Percentiles rank a stretch among this genome's conserved stretches.
These are phyloP conservation scores for Thereuonema tuberculata DNA, from an alignment of 1,140 invertebrate species.

Conservation along the genomic window DNA sequence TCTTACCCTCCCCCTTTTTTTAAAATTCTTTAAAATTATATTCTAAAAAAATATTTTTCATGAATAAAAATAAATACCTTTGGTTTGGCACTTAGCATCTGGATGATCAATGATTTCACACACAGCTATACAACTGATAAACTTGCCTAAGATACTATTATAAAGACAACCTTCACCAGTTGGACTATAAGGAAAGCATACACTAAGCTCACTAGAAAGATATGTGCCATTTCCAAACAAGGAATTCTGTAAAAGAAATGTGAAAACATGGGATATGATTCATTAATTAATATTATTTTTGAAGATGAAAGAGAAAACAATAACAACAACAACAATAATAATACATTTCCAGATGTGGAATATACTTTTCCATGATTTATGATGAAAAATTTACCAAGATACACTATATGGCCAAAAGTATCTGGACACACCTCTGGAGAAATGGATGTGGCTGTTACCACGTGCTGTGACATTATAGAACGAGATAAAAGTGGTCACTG, in stretches of 20 bases:
- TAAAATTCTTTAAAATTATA: constrained; percentile 25
- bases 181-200: constrained; percentile 52
- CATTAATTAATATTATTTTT: not conserved
- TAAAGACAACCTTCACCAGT: constrained; percentile 50
- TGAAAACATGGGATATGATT: constrained; percentile 13
- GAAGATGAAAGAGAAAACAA: too few relatives aligned
- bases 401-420: too few relatives aligned
- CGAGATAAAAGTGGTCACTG: too few relatives aligned
- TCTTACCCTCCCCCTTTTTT: too few relatives aligned
- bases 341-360: too few relatives aligned
- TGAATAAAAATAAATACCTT: not conserved
- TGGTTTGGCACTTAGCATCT: constrained; percentile 36
- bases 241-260: constrained; percentile 39
- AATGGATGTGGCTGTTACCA: too few relatives aligned
- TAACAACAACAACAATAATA: too few relatives aligned
- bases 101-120: constrained; percentile 61
- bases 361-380: too few relatives aligned
- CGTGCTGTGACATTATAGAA: too few relatives aligned
- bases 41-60: too few relatives aligned
- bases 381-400: too few relatives aligned
- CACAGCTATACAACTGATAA: constrained; percentile 57
- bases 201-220: constrained; percentile 52
- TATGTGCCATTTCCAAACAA: constrained; percentile 61
- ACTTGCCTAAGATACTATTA: constrained; percentile 50
- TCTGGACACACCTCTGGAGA: too few relatives aligned